Base-by-base conservation (phyloP, 2,888 invertebrate genomes). In the Xestia c-nigrum region DNA sequence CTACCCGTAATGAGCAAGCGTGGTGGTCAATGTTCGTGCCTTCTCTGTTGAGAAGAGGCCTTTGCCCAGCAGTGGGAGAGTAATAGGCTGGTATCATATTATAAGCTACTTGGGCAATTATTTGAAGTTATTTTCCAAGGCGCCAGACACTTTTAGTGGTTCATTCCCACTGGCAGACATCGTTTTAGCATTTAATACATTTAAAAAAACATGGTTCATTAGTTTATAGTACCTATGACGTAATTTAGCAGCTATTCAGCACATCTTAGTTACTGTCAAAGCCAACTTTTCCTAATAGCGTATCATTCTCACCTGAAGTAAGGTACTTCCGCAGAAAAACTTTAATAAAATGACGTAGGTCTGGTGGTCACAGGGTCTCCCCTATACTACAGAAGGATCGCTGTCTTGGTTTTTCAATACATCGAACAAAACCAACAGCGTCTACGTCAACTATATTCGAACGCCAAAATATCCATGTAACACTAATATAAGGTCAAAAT, bases 401-500 rank as follows among this genome's bases (percentile, higher is more conserved):
- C 3, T 7, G 43, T 64, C n/a, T n/a, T 64, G n/a, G 6, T 24
- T 63, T 40, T 63, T 40, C 40, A 40, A 63, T 40, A 21, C 21
- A 63, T 61, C 21, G 9, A 61, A 5, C 9, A 38, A 31, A 57
- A 59, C 59, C 31, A 59, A 57, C 24, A 31, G 16, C 6, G 3
- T 10, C 6, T 55, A 24, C 24, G 16, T 31, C 59, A 59, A 59
- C 31, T 9, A 31, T 19, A 61, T 38, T 61, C 61, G 61, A 61
- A 10, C 61, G 61, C n/a, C 19, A 61, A 38, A 61, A 61, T 16
- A 61, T 61, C 10, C 38, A 38, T 61, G 19, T 61, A 61, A 38
- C 38, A 19, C 61, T 47, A 68, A 81, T 59, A 64, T 67, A 52
- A 65, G 38, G 46, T 31, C 50, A 67, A 31, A 31, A 31, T 31